Evolutionary conservation across 2,113 vertebrate species (phyloP), one percentile per base, ranked within the genome.

Genomic region (Ptychochromis oligacanthus): DNA sequence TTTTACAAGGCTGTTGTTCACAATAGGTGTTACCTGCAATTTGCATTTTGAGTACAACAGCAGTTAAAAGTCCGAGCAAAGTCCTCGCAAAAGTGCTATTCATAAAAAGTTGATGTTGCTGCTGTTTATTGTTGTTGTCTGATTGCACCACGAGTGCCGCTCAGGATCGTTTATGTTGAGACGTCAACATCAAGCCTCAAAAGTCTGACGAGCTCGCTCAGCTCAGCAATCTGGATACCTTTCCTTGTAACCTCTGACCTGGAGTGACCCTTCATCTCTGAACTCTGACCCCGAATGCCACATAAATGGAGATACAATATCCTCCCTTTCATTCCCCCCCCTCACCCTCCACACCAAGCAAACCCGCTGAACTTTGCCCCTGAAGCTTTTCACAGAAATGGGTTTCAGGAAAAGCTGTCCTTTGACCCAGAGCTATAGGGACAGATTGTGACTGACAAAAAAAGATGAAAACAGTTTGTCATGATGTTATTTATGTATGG

Each of bases 231-330:
- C 91, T 91, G 88, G 86, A 87, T 85, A 92, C 94, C 92, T 95
- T 83, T 83, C 90, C 90, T 89, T 86, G 87, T 91, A 62, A 95
- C 95, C 93, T 93, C 55, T 93, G 91, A 92, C 82, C 93, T 62
- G 52, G 18, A 28, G 20, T 15, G 94, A 95, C 95, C 94, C 93
- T 93, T 95, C 92, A 93, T 91, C 94, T 95, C 91, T 95, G 91
- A 95, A 90, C 95, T 92, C 60, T 93, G 86, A 94, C 91, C 93
- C 90, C 7, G 43, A 85, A 89, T 92, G 90, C 95, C 93, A 95
- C 94, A 94, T 95, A 93, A 95, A 95, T 95, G 92, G 92, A 95
- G 94, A 95, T 95, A 94, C 94, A 94, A 96, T 95, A 91, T 94
- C 94, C 94, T 88, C 91, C 89, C 93, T 91, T 92, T 95, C 93